A percentile compares a stretch with the other conserved stretches of the same genome.
These are phyloP conservation scores for Orius insidiosus DNA, from an alignment of 1,140 invertebrate species.

Conservation along the genomic window DNA sequence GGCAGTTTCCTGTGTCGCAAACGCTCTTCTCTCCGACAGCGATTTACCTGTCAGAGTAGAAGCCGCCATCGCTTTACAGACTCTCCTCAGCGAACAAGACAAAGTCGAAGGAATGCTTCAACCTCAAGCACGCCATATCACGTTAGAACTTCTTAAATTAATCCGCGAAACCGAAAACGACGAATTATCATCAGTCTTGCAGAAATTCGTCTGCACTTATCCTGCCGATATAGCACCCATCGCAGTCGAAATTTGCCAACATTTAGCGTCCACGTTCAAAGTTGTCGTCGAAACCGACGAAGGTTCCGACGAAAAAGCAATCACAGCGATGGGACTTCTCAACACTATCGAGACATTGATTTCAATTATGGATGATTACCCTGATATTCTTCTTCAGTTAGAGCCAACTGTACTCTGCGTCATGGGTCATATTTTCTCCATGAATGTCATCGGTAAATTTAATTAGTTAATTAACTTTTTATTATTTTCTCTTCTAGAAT, in stretches of 20 bases:
- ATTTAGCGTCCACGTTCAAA: conserved; percentile 82
- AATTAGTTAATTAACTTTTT: too few relatives aligned
- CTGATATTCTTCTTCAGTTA: conserved; percentile 70
- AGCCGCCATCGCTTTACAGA: conserved; percentile 88
- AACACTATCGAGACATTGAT: conserved; percentile 93
- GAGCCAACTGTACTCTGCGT: conserved; percentile 90
- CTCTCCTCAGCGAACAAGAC: conserved; percentile 67
- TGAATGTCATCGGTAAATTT: conserved; percentile 55
- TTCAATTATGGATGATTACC: conserved; percentile 84
- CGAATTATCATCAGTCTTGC: conserved; percentile 88
- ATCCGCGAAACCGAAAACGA: conserved; percentile 96
- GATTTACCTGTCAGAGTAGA: conserved; percentile 96
- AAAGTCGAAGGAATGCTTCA: conserved; percentile 68
- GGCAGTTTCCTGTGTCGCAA: conserved; percentile 57
- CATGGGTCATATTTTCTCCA: conserved; percentile 70
- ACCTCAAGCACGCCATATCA: conserved; percentile 54
- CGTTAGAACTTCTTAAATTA: conserved; percentile 73
- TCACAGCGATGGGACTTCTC: conserved; percentile 89
- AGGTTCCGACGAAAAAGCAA: conserved; percentile 87
- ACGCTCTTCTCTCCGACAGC: conserved; percentile 66
- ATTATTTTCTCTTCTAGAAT: too few relatives aligned
- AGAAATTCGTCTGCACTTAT: conserved; percentile 87
- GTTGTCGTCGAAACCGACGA: conserved; percentile 71
- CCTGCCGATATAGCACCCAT: conserved; percentile 81
- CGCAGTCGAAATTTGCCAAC: conserved; percentile 86